These are phyloP conservation scores for Agrilus mali DNA, from an alignment of 2,888 invertebrate species.

Conservation along the genomic window DNA sequence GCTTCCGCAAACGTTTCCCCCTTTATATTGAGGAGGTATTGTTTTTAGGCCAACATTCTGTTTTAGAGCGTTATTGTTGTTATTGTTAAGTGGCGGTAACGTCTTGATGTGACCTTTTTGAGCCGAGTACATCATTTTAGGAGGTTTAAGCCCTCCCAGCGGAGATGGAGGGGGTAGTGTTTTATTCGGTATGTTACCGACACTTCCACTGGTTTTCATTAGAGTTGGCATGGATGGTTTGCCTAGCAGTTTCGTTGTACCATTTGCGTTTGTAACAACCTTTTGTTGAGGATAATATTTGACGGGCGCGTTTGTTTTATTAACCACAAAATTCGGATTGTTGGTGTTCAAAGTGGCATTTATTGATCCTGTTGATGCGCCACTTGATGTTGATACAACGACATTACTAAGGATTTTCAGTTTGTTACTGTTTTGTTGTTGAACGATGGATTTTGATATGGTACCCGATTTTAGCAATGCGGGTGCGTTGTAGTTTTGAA, in stretches of 20 bases:
- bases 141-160: slow-evolving; percentile 2
- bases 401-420: slow-evolving; percentile 33
- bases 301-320: slow-evolving; percentile 13
- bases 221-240: slow-evolving; percentile 14
- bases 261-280: slow-evolving; percentile 22
- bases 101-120: slow-evolving; percentile 30
- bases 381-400: slow-evolving; percentile 17
- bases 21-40: slow-evolving; percentile 22
- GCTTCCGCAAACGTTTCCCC: slow-evolving; percentile 8
- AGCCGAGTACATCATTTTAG: slow-evolving; percentile 24
- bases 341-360: slow-evolving; percentile 25
- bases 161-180: slow-evolving; percentile 1
- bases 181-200: slow-evolving; percentile 14
- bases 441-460: slow-evolving; percentile 23
- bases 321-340: slow-evolving; percentile 11
- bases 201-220: slow-evolving; percentile 3
- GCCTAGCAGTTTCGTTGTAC: slow-evolving; percentile 26
- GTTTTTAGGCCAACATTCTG: slow-evolving; percentile 25
- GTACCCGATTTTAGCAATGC: slow-evolving; percentile 24
- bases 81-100: slow-evolving; percentile 24
- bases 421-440: slow-evolving; percentile 18
- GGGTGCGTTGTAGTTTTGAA: slow-evolving; percentile 10
- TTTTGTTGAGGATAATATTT: slow-evolving; percentile 26
- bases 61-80: slow-evolving; percentile 22
- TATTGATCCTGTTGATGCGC: slow-evolving; percentile 13